Percentiles rank a stretch among this genome's conserved stretches.
Evolutionary conservation across 2,113 vertebrate genomes (phyloP).

Genomic region (Boleophthalmus pectinirostris): DNA sequence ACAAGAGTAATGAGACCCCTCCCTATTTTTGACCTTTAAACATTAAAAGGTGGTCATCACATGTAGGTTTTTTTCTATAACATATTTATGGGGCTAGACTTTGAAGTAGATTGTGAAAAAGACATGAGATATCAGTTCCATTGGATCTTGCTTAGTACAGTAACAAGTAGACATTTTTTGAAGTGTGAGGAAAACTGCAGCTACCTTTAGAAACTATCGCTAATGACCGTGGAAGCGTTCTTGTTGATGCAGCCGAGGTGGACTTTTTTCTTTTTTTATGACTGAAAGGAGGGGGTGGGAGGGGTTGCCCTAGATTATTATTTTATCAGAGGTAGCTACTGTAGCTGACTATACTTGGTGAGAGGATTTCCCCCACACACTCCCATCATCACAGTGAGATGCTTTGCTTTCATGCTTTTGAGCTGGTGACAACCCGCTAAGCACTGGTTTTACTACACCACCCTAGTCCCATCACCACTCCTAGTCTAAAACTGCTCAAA

Average conservation of each 20-base stretch:
- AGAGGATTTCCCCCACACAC: constrained; percentile 63
- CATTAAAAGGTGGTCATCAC: constrained; percentile 20
- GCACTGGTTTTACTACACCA: not conserved
- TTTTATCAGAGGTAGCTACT: constrained; percentile 69
- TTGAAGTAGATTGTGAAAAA: constrained; percentile 23
- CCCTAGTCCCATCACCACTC: not conserved
- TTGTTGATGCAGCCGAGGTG: constrained; percentile 6
- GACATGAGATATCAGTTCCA: constrained; percentile 20
- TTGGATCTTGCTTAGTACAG: constrained; percentile 37
- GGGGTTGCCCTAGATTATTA: constrained; percentile 79
- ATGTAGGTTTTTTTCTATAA: constrained; percentile 29
- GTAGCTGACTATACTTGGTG: constrained; percentile 58
- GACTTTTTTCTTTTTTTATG: not conserved
- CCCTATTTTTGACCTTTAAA: constrained; percentile 22
- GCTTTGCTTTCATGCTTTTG: constrained; percentile 32
- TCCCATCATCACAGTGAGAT: constrained; percentile 17
- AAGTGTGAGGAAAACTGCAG: constrained; percentile 15
- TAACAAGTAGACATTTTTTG: constrained; percentile 20
- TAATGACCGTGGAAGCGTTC: constrained; percentile 8
- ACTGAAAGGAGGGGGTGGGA: constrained; percentile 32
- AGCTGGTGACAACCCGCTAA: constrained; percentile 28
- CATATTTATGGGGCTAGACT: constrained; percentile 17
- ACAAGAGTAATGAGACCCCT: constrained; percentile 33
- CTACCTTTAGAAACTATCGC: constrained; percentile 3
- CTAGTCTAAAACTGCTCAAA: not conserved